phyloP scores from a whole-genome alignment of 2,888 invertebrate species.

The Prosopocoilus inquinatus region DNA sequence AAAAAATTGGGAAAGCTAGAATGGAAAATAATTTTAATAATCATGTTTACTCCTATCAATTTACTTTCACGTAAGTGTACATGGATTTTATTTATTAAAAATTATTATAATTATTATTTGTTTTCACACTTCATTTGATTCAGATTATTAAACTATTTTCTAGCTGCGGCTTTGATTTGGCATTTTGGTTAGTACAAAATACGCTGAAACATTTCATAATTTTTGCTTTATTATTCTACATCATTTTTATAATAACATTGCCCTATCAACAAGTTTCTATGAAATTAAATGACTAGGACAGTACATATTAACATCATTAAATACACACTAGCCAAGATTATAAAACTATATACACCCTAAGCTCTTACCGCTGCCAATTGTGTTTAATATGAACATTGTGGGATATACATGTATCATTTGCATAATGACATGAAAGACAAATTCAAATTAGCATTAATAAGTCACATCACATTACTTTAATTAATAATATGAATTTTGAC shows the following conservation, averaged over 20 bases:
- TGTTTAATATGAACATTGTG: slow-evolving; percentile 18
- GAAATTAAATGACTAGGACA: slow-evolving; percentile 29
- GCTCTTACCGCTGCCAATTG: slow-evolving; percentile 27
- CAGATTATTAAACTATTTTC: too few species aligned
- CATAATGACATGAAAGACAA: slow-evolving; percentile 28
- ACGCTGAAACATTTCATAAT: slow-evolving; percentile 32
- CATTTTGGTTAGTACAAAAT: background rate
- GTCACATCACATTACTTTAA: slow-evolving; percentile 22
- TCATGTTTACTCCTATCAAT: too few species aligned
- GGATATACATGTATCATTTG: slow-evolving; percentile 12
- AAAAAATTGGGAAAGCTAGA: too few species aligned
- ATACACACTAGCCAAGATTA: slow-evolving; percentile 29
- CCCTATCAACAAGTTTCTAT: slow-evolving; percentile 33
- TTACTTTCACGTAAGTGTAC: too few species aligned
- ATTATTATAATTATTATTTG: too few species aligned
- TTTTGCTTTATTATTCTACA: slow-evolving; percentile 38
- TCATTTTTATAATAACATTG: slow-evolving; percentile 35
- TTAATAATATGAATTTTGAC: slow-evolving; percentile 8
- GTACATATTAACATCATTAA: slow-evolving; percentile 16
- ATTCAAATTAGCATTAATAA: slow-evolving; percentile 26
- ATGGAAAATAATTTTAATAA: too few species aligned
- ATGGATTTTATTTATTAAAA: too few species aligned
- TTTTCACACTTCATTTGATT: too few species aligned
- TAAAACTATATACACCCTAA: slow-evolving; percentile 34
- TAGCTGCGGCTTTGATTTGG: too few species aligned